These are phyloP conservation scores for Cyclina sinensis DNA, from an alignment of 1,140 invertebrate species.

Conservation along the genomic window DNA sequence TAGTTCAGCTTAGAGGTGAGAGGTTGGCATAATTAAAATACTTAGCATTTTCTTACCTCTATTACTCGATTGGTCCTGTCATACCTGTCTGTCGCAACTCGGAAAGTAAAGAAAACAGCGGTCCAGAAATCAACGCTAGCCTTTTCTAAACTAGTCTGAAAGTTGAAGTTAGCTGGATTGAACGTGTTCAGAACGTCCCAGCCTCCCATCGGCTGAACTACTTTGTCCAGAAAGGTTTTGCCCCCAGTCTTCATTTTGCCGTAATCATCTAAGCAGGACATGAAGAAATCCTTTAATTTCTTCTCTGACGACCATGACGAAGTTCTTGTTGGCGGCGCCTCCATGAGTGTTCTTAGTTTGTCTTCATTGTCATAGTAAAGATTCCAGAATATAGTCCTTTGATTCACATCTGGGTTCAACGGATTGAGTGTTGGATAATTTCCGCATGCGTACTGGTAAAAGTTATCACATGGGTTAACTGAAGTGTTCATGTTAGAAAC, in stretches of 20 bases:
- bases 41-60: conserved; percentile 71
- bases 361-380: conserved; percentile 78
- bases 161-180: conserved; percentile 70
- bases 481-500: conserved; percentile 85
- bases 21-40: too few species aligned
- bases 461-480: conserved; percentile 88
- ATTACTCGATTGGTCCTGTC: conserved; percentile 71
- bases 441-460: conserved; percentile 89
- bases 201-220: conserved; percentile 78
- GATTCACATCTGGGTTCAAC: conserved; percentile 68
- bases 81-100: conserved; percentile 72
- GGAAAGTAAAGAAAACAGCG: conserved; percentile 77
- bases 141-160: conserved; percentile 76
- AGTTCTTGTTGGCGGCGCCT: conserved; percentile 66
- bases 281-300: conserved; percentile 83
- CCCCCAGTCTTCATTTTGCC: conserved; percentile 72
- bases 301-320: conserved; percentile 77
- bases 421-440: conserved; percentile 72
- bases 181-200: conserved; percentile 80
- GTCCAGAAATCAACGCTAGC: conserved; percentile 82
- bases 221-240: conserved; percentile 77
- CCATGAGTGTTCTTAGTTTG: conserved; percentile 75
- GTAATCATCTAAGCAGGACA: conserved; percentile 82
- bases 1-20: too few species aligned
- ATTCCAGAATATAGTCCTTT: conserved; percentile 72